Conservation (phyloP, 1,140 invertebrate genomes). For the Sycobia sp. region DNA sequence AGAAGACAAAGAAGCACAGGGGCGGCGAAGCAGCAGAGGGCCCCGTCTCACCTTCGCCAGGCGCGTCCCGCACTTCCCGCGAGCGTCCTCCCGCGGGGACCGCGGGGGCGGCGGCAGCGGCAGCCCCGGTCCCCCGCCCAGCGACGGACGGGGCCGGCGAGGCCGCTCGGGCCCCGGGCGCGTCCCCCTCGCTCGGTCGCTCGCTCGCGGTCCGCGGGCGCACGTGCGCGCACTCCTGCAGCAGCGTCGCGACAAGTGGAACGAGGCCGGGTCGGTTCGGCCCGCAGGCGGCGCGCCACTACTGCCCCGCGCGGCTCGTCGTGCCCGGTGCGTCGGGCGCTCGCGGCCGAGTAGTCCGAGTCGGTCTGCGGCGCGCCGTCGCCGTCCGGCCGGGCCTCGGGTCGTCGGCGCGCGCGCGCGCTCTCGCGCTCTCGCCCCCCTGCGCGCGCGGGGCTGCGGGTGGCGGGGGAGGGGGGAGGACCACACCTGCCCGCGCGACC, state of each 20-base stretch:
- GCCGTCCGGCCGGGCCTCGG: neutral
- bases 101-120: too few species aligned
- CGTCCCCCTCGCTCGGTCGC: neutral
- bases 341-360: slow-evolving; percentile 41
- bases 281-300: neutral
- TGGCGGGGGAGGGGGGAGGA: too few species aligned
- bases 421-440: slow-evolving; percentile 29
- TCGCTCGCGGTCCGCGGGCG: neutral
- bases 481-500: slow-evolving; percentile 36
- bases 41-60: too few species aligned
- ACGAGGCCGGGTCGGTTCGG: neutral
- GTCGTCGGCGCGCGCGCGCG: slow-evolving; percentile 11
- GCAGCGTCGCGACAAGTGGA: neutral
- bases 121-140: too few species aligned
- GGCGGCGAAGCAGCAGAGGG: too few species aligned
- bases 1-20: too few species aligned
- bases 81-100: too few species aligned
- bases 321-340: neutral
- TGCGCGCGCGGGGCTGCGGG: neutral
- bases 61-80: neutral
- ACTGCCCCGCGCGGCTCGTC: slow-evolving; percentile 3
- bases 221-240: neutral
- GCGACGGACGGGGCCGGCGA: neutral
- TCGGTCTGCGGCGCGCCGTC: slow-evolving; percentile 37
- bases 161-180: neutral